Conservation (phyloP, 2,888 invertebrate species). For the Lepidochitona cinerea region DNA sequence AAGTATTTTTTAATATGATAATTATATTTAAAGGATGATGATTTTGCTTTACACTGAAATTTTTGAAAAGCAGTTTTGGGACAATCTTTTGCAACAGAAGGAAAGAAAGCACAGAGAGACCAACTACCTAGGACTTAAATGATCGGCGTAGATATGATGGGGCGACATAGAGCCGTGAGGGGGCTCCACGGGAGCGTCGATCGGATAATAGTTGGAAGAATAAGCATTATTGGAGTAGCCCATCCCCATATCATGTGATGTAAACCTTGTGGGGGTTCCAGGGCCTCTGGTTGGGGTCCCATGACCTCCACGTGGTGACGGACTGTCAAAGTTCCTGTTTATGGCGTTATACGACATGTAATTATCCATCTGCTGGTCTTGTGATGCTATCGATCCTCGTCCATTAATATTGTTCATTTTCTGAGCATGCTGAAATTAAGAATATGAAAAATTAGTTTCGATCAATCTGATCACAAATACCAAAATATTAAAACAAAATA, state of each 20-base stretch:
- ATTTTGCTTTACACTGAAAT: no score
- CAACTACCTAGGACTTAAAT: slow-evolving; percentile 2
- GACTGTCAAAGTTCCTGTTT: not conserved
- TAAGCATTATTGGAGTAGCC: not conserved
- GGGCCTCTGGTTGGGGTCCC: slow-evolving; percentile 38
- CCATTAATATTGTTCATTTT: not conserved
- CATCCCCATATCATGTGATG: not conserved
- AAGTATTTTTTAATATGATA: no score
- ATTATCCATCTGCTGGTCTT: slow-evolving; percentile 44
- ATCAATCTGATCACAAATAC: no score
- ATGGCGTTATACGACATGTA: slow-evolving; percentile 39
- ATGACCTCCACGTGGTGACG: slow-evolving; percentile 10
- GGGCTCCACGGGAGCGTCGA: not conserved
- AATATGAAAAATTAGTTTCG: no score
- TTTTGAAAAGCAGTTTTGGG: no score
- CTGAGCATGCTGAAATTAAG: not conserved
- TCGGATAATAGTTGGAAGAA: not conserved
- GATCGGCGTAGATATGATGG: not conserved
- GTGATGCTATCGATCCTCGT: slow-evolving; percentile 7
- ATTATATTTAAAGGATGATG: no score
- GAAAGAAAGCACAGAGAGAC: not conserved
- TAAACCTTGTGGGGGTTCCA: slow-evolving; percentile 46
- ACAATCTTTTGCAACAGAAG: not conserved
- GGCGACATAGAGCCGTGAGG: not conserved
- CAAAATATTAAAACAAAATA: no score